phyloP scores from a whole-genome alignment of 1,140 invertebrate genomes.

The Hormaphis cornu region DNA sequence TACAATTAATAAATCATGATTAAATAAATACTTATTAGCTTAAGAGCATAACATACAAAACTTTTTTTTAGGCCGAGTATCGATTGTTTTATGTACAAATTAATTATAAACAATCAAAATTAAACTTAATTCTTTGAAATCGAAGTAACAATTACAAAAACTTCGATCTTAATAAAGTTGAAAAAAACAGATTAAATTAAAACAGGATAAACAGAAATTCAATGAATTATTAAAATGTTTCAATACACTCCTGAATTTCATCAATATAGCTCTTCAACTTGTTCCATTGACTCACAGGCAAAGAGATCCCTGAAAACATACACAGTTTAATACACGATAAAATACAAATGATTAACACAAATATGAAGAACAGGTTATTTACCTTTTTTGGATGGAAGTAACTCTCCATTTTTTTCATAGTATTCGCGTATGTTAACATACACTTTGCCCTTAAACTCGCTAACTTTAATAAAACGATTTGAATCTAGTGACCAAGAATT shows the following conservation, averaged over 20 bases:
- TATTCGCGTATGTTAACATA: slow-evolving; percentile 51
- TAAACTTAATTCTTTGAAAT: no score
- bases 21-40: no score
- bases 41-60: no score
- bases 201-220: neutral
- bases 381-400: slow-evolving; percentile 53
- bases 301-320: slow-evolving; percentile 34
- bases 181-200: no score
- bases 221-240: neutral
- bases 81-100: no score
- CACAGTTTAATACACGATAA: neutral
- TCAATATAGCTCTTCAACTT: slow-evolving; percentile 32
- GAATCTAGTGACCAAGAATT: slow-evolving; percentile 44
- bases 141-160: no score
- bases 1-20: no score
- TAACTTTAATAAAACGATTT: slow-evolving; percentile 47
- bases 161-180: no score
- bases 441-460: slow-evolving; percentile 49
- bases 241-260: slow-evolving; percentile 34
- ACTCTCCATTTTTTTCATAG: slow-evolving; percentile 48
- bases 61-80: no score
- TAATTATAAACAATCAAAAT: no score
- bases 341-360: neutral
- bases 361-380: slow-evolving; percentile 1
- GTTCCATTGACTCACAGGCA: slow-evolving; percentile 34